Base-by-base conservation (phyloP, 92 coral and sea anemone species). In the Umimayanthus chanpuru region DNA sequence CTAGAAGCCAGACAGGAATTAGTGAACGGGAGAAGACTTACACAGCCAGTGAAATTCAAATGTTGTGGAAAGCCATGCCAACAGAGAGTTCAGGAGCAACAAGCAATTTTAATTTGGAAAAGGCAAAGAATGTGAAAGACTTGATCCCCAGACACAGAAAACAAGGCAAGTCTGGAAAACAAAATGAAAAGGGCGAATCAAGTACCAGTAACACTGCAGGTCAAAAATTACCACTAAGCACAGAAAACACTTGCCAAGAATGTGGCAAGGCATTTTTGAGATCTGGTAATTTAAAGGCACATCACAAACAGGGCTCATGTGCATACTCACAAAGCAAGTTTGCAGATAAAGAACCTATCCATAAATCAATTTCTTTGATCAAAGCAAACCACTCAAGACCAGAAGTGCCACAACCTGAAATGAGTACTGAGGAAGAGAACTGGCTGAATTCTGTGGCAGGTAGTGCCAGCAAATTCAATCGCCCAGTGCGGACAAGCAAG, bases 181-280 rank as follows among this genome's bases (percentile, higher is more conserved):
- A 49, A 40, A 78, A 16, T 50, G 65, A 55, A 78, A 50, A n/a
- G 28, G 71, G 25, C 20, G 26, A 6, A 65, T 16, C 26, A 65
- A 65, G 71, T 65, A 65, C 43, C 43, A 5, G 43, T 40, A 40
- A 65, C 28, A 14, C 71, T 65, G 5, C 6, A 26, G 25, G 71
- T 65, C 8, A 88, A 68, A 78, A 21, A 44, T 40, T n/a, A 12
- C 38, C 38, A 68, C 43, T 44, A 36, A 18, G 38, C 30, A 47
- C 43, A 72, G 40, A 26, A 40, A 80, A 88, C 78, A 66, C 77
- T 86, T 86, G 89, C 84, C 21, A 64, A 39, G 81, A 76, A 36
- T 88, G 86, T 88, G 90, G 86, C 20, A 88, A 79, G 44, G 49
- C 79, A 50, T 88, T 80, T 79, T 47, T 81, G 38, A 56, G 77